Evolutionary conservation across 1,140 invertebrate genomes (phyloP).

Genomic region (Araneus ventricosus): DNA sequence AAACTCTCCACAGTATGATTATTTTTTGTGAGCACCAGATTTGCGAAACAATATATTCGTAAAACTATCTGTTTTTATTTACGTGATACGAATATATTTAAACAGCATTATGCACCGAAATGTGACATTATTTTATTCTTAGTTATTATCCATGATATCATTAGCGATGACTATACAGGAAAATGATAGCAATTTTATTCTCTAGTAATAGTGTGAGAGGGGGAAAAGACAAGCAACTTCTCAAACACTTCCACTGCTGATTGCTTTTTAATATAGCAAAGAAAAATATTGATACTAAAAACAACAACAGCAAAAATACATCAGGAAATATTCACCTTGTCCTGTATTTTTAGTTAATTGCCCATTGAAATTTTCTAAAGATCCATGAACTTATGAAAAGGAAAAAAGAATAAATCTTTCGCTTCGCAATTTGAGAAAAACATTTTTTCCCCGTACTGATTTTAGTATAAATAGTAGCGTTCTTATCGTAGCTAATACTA

Average conservation of each 20-base stretch:
- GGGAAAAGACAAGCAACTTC: neutral
- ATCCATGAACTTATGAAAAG: neutral
- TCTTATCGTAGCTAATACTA: too few species aligned
- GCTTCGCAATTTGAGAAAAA: neutral
- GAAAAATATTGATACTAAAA: neutral
- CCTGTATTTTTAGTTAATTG: neutral
- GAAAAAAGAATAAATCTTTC: neutral
- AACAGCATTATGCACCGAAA: neutral
- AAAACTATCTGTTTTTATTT: too few species aligned
- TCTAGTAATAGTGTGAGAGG: neutral
- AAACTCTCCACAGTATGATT: too few species aligned
- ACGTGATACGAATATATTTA: too few species aligned
- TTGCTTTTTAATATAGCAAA: neutral
- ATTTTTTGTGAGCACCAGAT: too few species aligned
- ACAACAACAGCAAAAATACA: neutral
- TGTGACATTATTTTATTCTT: neutral
- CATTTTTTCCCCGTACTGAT: too few species aligned
- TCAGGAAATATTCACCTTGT: neutral
- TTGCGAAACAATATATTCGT: too few species aligned
- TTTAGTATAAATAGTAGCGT: too few species aligned
- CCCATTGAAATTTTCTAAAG: neutral
- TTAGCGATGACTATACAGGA: neutral
- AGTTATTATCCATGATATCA: neutral
- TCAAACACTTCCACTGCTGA: neutral
- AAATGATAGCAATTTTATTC: neutral